Evolutionary conservation across 2,113 vertebrate genomes (phyloP), one percentile per base, ranked within the genome.

Genomic region (Helogale parvula): DNA sequence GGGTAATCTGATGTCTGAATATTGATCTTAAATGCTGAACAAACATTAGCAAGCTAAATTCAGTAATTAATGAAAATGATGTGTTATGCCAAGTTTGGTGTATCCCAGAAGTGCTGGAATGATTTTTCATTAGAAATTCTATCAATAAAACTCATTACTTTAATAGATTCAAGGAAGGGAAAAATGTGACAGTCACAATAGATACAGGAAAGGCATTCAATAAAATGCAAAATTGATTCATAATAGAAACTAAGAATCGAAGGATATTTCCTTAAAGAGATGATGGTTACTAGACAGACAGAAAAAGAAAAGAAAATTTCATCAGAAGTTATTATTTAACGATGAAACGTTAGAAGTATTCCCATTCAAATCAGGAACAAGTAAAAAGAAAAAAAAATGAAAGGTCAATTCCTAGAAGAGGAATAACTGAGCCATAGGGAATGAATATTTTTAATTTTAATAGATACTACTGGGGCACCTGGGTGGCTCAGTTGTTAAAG

Each of bases 361-460:
- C 27, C 31, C 27, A 38, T 33, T 91, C 80, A 81, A 68, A 81
- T 65, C n/a, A 60, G 52, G 41, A 95, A 87, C 7, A 91, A 72
- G 88, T 38, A 47, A 91, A 47, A 91, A 86, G 33, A 45, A 33
- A 89, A 68, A 68, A 27, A 76, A 85, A 69, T 35, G 57, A 86
- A 93, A 27, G 14, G 13, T 90, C 74, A 21, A 66, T 87, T 94
- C 63, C 47, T 87, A 68, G 35, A 82, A 68, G 31, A 74, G 17
- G 31, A 86, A 68, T 87, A 81, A 57, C 14, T 82, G 65, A 82
- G 14, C 27, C 6, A 57, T 17, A 76, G 4, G 38, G 27, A 88
- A 92, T n/a, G 21, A 68, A 8, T 27, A 76, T 69, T 60, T 95
- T 94, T 60, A 33, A 96, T 66, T 52, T 81, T 88, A 76, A 93